Evolutionary conservation across 2,113 vertebrate species (phyloP).

Genomic region (Ploceus nigricollis): DNA sequence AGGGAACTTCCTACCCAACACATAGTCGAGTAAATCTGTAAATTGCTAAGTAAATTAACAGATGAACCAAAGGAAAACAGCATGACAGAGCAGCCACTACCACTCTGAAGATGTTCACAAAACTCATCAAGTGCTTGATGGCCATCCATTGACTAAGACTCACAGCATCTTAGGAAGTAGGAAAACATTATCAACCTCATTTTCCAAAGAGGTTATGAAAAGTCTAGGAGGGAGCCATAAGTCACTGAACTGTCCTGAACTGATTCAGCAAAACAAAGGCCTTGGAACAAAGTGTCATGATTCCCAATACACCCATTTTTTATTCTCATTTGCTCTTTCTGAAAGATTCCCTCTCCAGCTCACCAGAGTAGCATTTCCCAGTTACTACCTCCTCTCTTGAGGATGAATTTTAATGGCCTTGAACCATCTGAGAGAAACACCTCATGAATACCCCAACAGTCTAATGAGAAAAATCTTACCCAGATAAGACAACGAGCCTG

Average conservation of each 20-base stretch:
- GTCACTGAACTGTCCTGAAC: not conserved
- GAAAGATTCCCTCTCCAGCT: not conserved
- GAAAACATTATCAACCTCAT: not conserved
- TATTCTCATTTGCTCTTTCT: not conserved
- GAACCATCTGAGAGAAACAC: not conserved
- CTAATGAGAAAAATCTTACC: not conserved
- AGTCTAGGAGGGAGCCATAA: not conserved
- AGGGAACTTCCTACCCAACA: accelerated
- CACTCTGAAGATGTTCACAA: not conserved
- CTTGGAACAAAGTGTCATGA: not conserved
- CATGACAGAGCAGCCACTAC: not conserved
- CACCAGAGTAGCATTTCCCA: not conserved
- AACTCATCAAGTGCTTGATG: not conserved
- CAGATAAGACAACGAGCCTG: not conserved
- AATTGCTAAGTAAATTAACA: not conserved
- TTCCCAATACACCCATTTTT: not conserved
- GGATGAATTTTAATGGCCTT: not conserved
- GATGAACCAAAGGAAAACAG: not conserved
- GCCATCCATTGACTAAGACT: not conserved
- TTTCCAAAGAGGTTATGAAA: not conserved
- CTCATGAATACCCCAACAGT: not conserved
- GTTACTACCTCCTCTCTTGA: not conserved
- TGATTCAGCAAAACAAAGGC: not conserved
- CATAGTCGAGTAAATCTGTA: not conserved
- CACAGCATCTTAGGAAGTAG: not conserved